These are phyloP conservation scores for Octomys mimax DNA, from an alignment of 2,797 vertebrate genomes.

Conservation along the genomic window DNA sequence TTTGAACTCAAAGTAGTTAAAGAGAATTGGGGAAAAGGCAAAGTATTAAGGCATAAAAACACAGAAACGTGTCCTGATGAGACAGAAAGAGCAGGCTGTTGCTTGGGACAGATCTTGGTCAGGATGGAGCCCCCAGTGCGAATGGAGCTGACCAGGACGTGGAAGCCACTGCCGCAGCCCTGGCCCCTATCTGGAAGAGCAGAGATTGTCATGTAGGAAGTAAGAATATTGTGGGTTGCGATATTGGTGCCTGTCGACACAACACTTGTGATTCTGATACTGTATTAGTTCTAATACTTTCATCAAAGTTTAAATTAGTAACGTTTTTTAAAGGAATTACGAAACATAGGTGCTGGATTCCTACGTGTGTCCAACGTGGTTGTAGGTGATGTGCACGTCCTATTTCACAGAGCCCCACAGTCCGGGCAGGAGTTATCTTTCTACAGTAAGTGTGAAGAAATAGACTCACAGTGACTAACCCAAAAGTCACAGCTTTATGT, in stretches of 20 bases:
- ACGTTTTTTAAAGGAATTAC: background rate
- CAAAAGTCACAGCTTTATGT: background rate
- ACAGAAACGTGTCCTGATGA: background rate
- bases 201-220: background rate
- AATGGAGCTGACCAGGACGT: background rate
- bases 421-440: background rate
- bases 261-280: background rate
- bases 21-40: background rate
- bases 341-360: constrained; percentile 34
- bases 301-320: background rate
- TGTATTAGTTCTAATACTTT: constrained; percentile 40
- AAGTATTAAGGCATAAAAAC: background rate
- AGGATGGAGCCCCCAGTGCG: background rate
- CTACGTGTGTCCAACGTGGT: background rate
- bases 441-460: constrained; percentile 21
- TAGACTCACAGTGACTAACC: background rate
- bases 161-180: background rate
- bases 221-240: background rate
- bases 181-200: background rate
- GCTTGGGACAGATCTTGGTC: background rate
- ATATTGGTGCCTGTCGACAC: background rate
- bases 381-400: background rate
- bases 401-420: background rate
- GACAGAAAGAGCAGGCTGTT: background rate
- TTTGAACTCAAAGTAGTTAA: constrained; percentile 6